These are phyloP conservation scores for Lamproptera curius DNA, from an alignment of 2,888 invertebrate species.

Conservation along the genomic window DNA sequence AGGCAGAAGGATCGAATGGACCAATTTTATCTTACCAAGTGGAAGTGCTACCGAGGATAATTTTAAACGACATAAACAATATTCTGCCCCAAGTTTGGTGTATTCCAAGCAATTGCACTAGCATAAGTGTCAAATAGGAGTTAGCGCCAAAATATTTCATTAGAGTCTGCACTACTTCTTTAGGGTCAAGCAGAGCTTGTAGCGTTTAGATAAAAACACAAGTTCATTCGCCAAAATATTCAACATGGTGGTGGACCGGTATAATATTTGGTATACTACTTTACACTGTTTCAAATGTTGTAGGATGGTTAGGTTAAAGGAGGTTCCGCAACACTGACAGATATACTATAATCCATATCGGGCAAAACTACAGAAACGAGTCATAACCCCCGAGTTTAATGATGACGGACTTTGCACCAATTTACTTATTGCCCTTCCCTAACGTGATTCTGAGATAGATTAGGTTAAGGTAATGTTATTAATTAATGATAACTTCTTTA, in stretches of 20 bases:
- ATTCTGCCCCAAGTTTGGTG: constrained; percentile 50
- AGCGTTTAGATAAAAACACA: constrained; percentile 29
- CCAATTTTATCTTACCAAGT: constrained; percentile 56
- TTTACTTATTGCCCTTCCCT: constrained; percentile 40
- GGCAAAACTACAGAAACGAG: constrained; percentile 37
- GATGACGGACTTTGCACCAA: constrained; percentile 45
- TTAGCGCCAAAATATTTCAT: constrained; percentile 39
- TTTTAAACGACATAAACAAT: constrained; percentile 31
- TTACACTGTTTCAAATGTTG: constrained; percentile 35
- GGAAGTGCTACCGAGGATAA: constrained; percentile 47
- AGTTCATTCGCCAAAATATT: constrained; percentile 21
- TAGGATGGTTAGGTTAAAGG: constrained; percentile 37
- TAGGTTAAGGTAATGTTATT: no score
- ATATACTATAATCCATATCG: constrained; percentile 45
- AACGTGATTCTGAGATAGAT: constrained; percentile 24
- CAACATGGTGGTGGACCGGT: constrained; percentile 43
- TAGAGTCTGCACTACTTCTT: constrained; percentile 40
- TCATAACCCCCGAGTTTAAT: constrained; percentile 48
- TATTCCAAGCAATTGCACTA: constrained; percentile 35
- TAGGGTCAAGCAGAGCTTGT: constrained; percentile 41
- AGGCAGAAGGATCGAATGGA: constrained; percentile 55
- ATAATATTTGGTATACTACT: constrained; percentile 44
- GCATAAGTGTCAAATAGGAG: constrained; percentile 31
- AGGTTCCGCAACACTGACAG: constrained; percentile 34
- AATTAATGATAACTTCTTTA: no score